phyloP scores from a whole-genome alignment of 2,113 vertebrate species.

The Syrmaticus mikado region DNA sequence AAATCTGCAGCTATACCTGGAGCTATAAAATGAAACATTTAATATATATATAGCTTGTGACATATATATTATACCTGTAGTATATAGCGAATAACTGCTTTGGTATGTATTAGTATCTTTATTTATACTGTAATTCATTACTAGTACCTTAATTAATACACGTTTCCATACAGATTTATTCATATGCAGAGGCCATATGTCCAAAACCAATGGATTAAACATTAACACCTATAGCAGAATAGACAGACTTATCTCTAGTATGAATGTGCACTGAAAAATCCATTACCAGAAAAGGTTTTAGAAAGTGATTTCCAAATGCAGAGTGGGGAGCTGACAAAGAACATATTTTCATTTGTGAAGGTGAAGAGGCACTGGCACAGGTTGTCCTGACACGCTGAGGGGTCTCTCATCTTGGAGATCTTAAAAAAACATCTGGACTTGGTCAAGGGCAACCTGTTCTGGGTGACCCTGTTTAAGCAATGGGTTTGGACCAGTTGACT shows the following conservation, averaged over 20 bases:
- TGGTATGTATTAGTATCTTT: not conserved
- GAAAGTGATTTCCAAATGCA: not conserved
- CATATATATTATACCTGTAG: not conserved
- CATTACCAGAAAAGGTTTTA: not conserved
- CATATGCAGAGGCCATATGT: not conserved
- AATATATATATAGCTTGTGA: not conserved
- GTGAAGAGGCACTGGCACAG: not conserved
- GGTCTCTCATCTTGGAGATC: not conserved
- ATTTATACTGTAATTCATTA: not conserved
- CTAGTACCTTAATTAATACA: not conserved
- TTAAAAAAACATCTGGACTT: not conserved
- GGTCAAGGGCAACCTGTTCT: not conserved
- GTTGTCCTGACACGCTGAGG: not conserved
- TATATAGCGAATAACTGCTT: not conserved
- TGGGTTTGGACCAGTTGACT: not conserved
- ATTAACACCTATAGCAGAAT: not conserved
- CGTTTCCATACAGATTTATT: not conserved
- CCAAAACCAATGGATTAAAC: not conserved
- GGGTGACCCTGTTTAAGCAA: not conserved
- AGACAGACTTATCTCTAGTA: not conserved
- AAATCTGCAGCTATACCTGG: not conserved
- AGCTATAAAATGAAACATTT: not conserved
- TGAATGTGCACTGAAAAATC: not conserved
- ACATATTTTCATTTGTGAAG: accelerated
- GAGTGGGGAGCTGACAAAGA: not conserved